A percentile compares a stretch with the other conserved stretches of the same genome.
Conservation (phyloP, 2,888 invertebrate species). For the Pecten maximus region DNA sequence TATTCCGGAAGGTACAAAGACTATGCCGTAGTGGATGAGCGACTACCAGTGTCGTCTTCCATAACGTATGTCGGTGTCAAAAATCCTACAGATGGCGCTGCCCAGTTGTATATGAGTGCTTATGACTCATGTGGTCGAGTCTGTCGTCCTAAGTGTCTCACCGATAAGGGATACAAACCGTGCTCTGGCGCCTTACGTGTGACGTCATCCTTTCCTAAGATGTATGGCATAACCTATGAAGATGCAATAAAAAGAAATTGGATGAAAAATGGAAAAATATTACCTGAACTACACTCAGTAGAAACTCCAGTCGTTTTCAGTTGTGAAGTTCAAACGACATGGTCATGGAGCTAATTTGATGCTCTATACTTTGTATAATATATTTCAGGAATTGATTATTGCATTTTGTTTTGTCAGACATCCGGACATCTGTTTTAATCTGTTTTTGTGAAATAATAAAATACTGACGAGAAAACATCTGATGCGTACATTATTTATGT, state of each 20-base stretch:
- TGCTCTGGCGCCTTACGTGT: slow-evolving; percentile 69
- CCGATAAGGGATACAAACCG: slow-evolving; percentile 56
- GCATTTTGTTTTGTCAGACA: background rate
- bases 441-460: background rate
- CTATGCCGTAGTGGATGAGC: background rate
- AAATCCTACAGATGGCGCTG: slow-evolving; percentile 42
- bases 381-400: background rate
- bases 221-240: slow-evolving; percentile 60
- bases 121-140: slow-evolving; percentile 71
- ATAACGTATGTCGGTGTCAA: slow-evolving; percentile 43
- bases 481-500: too few species aligned
- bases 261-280: background rate
- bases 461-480: background rate
- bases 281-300: background rate
- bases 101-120: slow-evolving; percentile 64
- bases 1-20: slow-evolving; percentile 15
- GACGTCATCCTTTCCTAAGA: slow-evolving; percentile 55
- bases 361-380: background rate
- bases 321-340: background rate
- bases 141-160: slow-evolving; percentile 68
- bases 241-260: slow-evolving; percentile 53
- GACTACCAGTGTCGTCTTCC: background rate
- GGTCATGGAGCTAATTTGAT: background rate
- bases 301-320: background rate
- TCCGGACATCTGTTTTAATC: background rate